A percentile compares a stretch with the other conserved stretches of the same genome.
Evolutionary conservation across 2,888 invertebrate genomes (phyloP).

Genomic region (Carabus problematicus): DNA sequence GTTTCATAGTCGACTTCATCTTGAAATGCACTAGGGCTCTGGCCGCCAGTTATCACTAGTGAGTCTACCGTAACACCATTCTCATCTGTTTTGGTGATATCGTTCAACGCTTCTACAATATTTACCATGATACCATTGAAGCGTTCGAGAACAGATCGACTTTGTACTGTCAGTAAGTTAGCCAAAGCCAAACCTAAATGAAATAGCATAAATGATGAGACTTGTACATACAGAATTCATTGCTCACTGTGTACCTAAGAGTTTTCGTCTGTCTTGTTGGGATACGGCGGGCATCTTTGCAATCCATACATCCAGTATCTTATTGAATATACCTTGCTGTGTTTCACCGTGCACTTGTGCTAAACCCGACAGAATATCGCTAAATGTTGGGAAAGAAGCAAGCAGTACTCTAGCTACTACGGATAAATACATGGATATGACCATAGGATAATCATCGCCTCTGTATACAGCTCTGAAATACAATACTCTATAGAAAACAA

Average conservation of each 20-base stretch:
- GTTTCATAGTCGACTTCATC: constrained; percentile 69
- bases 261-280: constrained; percentile 81
- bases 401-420: constrained; percentile 81
- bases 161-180: constrained; percentile 73
- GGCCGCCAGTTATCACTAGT: constrained; percentile 54
- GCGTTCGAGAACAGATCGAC: constrained; percentile 72
- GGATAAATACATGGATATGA: constrained; percentile 79
- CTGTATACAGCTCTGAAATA: constrained; percentile 68
- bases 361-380: constrained; percentile 63
- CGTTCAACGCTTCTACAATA: constrained; percentile 79
- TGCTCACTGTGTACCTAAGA: constrained; percentile 70
- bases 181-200: constrained; percentile 65
- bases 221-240: constrained; percentile 3
- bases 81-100: constrained; percentile 77
- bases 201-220: constrained; percentile 22
- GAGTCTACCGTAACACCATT: constrained; percentile 60
- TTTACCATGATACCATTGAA: constrained; percentile 77
- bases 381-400: constrained; percentile 71
- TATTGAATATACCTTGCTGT: constrained; percentile 72
- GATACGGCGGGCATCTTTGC: constrained; percentile 79
- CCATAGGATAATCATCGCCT: constrained; percentile 74
- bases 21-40: constrained; percentile 57
- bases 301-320: constrained; percentile 80
- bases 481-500: neutral
- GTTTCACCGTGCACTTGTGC: constrained; percentile 59